Base-by-base conservation (phyloP, 1,140 invertebrate genomes). In the Papilio xuthus region DNA sequence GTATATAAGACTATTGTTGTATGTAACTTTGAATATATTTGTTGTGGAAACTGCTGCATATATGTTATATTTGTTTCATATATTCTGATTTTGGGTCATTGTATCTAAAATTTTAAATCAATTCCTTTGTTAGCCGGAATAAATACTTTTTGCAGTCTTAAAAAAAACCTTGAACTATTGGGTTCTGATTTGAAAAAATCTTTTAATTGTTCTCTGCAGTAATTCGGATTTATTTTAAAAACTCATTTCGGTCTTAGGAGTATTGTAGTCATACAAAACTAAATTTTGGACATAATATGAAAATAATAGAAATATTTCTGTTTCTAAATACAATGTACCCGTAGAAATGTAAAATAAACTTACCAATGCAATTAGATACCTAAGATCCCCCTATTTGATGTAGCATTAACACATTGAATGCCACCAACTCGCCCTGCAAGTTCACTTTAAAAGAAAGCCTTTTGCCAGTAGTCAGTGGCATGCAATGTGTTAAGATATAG, bases 321-420 rank as follows among this genome's bases (percentile, higher is more conserved):
- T 13, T 60, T 60, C 9, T 60, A 60, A 23, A 60, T 60, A 60
- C 23, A 60, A 60, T 60, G 56, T 60, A 23, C 23, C 1, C 20
- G 56, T 60, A 60, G 56, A 60, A 13, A 60, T 60, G 56, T 60
- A 26, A 60, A 26, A 60, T 23, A n/a, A 60, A 60, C 26, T 60
- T 60, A 60, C 56, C 56, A 60, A 60, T 60, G 56, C 56, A 60
- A 60, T 20, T 60, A 60, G 56, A 60, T 60, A 60, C 56, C 7
- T 60, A 60, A 60, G 23, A 2, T 26, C 9, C 9, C 23, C 13
- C 23, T 9, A 60, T 26, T 60, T 3, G 6, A 60, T 26, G 7
- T 28, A 60, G 56, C 56, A 60, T 60, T 60, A 20, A 53, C 50
- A 53, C 50, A 53, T 53, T 53, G 15, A 47, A 15, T 47, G 44